These are phyloP conservation scores for Pimephales promelas DNA, from an alignment of 2,113 vertebrate genomes.

Conservation along the genomic window DNA sequence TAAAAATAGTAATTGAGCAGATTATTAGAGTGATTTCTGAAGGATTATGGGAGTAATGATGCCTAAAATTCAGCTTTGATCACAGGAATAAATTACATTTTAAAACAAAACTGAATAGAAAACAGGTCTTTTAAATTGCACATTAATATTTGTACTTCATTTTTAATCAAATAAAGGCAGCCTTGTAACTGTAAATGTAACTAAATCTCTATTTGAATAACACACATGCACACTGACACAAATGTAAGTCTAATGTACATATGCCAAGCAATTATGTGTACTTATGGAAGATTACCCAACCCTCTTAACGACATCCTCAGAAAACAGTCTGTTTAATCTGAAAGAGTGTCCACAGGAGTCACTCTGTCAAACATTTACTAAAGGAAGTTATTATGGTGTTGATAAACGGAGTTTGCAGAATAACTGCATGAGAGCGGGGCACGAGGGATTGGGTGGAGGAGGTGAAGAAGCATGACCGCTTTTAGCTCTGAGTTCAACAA, in stretches of 20 bases:
- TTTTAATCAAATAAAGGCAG: no score
- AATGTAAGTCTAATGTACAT: constrained; percentile 24
- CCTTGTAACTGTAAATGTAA: no score
- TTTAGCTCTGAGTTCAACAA: constrained; percentile 1
- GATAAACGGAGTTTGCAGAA: constrained; percentile 37
- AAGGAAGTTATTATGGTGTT: constrained; percentile 39
- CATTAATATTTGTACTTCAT: no score
- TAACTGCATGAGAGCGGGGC: not conserved
- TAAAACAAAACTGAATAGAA: no score
- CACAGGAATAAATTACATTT: no score
- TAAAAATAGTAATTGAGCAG: no score
- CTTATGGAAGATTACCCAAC: constrained; percentile 7
- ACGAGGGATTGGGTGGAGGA: not conserved
- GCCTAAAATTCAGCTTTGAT: no score
- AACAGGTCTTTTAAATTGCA: no score
- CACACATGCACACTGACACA: not conserved
- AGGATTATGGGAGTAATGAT: no score
- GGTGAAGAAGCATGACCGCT: not conserved
- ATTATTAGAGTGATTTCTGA: no score
- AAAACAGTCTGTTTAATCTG: constrained; percentile 46
- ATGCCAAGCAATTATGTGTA: constrained; percentile 33
- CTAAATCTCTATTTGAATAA: not conserved
- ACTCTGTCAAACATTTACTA: constrained; percentile 57
- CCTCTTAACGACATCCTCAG: constrained; percentile 4
- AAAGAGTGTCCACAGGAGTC: constrained; percentile 43